phyloP scores from a whole-genome alignment of 2,113 vertebrate species.

The Phalacrocorax carbo region DNA sequence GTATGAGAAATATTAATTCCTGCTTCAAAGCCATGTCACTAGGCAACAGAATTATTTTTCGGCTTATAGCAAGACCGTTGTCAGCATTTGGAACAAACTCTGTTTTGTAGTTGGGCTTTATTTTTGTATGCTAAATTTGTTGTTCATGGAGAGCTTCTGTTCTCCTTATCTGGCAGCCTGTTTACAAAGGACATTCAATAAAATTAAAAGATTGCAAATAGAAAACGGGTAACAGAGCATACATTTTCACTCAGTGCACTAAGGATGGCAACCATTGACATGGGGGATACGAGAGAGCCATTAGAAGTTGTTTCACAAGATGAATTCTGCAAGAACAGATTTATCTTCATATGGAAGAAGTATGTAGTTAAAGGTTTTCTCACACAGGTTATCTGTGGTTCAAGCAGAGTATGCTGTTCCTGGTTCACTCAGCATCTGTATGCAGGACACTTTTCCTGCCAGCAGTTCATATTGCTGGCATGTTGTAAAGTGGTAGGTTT shows the following conservation, averaged over 20 bases:
- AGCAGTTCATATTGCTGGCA: neutral
- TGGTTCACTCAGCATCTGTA: neutral
- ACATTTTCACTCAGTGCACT: neutral
- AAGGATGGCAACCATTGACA: neutral
- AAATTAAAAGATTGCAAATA: neutral
- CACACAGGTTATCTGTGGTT: neutral
- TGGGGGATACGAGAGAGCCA: neutral
- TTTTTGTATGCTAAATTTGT: neutral
- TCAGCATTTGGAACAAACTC: conserved; percentile 15
- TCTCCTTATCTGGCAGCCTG: neutral
- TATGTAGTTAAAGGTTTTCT: neutral
- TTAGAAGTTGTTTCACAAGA: neutral
- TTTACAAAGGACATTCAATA: neutral
- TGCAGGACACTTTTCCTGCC: neutral
- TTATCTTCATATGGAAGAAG: neutral
- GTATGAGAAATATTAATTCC: conserved; percentile 29
- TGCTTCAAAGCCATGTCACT: conserved; percentile 25
- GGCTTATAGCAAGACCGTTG: neutral
- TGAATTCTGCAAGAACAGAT: neutral
- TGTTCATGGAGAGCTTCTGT: neutral
- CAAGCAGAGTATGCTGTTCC: neutral
- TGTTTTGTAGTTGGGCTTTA: conserved; percentile 17
- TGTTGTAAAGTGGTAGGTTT: neutral
- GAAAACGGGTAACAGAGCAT: neutral
- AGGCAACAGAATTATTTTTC: conserved; percentile 43